Evolutionary conservation across 2,797 vertebrate genomes (phyloP).

Genomic region (Pangasius djambal): DNA sequence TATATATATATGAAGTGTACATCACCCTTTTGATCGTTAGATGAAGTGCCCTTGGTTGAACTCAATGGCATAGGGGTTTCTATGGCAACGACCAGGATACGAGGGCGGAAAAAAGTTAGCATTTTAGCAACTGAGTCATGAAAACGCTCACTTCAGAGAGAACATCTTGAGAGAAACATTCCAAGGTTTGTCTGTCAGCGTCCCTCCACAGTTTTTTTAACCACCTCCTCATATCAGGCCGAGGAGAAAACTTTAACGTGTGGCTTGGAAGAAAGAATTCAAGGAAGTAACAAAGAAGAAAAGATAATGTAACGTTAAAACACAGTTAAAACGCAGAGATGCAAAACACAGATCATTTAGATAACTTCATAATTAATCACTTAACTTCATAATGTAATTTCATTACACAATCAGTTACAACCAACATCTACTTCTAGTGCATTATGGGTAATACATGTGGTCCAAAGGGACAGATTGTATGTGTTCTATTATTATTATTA

Average conservation of each 20-base stretch:
- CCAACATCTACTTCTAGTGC: not conserved
- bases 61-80: too few species aligned
- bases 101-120: too few species aligned
- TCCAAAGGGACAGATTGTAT: not conserved
- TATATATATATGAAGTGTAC: too few species aligned
- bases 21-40: too few species aligned
- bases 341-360: not conserved
- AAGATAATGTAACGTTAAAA: not conserved
- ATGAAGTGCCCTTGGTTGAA: too few species aligned
- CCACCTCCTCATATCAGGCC: too few species aligned
- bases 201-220: not conserved
- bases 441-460: not conserved
- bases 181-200: not conserved
- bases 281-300: not conserved
- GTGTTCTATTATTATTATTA: not conserved
- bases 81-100: too few species aligned
- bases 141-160: not conserved
- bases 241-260: too few species aligned
- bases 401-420: not conserved
- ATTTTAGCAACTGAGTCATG: too few species aligned
- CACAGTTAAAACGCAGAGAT: not conserved
- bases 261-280: not conserved
- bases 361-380: not conserved
- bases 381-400: too few species aligned
- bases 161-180: not conserved